Base-by-base conservation (phyloP, 2,113 vertebrate genomes). In the Tetrax tetrax region DNA sequence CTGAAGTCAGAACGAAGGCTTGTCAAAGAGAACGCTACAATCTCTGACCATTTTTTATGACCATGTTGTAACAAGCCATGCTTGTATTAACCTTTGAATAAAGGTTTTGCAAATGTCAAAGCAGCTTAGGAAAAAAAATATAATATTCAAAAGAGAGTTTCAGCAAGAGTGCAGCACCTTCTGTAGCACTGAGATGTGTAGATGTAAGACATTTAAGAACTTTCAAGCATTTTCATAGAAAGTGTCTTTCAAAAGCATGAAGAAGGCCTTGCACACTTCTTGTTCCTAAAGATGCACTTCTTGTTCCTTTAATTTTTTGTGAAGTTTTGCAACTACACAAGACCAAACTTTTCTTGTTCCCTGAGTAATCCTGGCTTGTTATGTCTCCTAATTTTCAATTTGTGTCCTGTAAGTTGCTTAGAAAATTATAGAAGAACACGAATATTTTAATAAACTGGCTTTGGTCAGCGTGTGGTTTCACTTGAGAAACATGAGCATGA, bases 401-500 rank as follows among this genome's bases (percentile, higher is more conserved):
- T 75, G 19, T 85, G 24, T 80, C 63, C 43, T 82, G 7, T 70
- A 89, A 71, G 28, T 71, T 93, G 10, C 35, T 90, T 64, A 79
- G 63, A 89, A 95, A 57, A 22, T 74, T 79, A 24, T 1, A 87
- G 68, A 91, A 66, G 57, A 72, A 47, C 27, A 68, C 33, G n/a
- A 81, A 80, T 23, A 59, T 81, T 92, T 95, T 95, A 78, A 89
- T 53, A 89, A 93, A 83, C 38, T 68, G 38, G 10, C 38, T 93
- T 88, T 68, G 23, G 43, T 69, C 96, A 88, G 57, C 4, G 22
- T 83, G 89, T 88, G 87, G 83, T 96, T 97, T 96, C 80, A 69
- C 56, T 74, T 77, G 35, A 65, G 88, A 91, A 95, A 87, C 8
- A 14, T 35, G 31, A 69, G 18, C n/a, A 69, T 90, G n/a, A 95